Conservation (phyloP, 2,113 vertebrate species). For the Turnix velox region DNA sequence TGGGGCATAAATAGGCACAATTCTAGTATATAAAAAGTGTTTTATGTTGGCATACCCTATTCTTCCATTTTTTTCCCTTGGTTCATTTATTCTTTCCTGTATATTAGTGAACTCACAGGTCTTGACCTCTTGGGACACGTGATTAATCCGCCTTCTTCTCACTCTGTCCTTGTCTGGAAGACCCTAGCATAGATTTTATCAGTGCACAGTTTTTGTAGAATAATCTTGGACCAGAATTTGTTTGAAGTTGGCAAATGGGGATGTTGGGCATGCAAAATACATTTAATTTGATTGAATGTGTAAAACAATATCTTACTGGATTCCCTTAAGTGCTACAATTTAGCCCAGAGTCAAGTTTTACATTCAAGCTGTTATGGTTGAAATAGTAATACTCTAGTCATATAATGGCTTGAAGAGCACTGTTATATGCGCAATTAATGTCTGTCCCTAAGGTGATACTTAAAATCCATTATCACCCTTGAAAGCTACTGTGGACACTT, state of each 20-base stretch:
- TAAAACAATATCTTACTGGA: background rate
- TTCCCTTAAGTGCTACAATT: background rate
- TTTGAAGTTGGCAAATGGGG: background rate
- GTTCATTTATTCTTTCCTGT: background rate
- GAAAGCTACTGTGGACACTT: background rate
- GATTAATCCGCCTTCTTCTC: background rate
- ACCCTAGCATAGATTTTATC: background rate
- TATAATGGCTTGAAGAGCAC: background rate
- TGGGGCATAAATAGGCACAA: background rate
- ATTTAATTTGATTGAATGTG: background rate
- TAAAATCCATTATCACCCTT: constrained; percentile 15
- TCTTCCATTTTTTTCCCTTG: background rate
- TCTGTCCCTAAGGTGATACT: background rate
- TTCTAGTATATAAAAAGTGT: fast-evolving
- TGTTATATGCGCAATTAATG: constrained; percentile 14
- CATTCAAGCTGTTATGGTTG: background rate
- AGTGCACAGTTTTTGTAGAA: background rate
- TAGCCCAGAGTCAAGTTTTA: background rate
- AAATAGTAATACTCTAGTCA: background rate
- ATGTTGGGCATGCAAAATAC: background rate
- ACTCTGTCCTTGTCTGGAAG: background rate
- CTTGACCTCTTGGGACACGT: background rate
- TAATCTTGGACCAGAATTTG: background rate
- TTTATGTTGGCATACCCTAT: background rate
- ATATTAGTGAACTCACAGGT: background rate